Base-by-base conservation (phyloP, 2,888 invertebrate genomes). In the Caenorhabditis uteleia region DNA sequence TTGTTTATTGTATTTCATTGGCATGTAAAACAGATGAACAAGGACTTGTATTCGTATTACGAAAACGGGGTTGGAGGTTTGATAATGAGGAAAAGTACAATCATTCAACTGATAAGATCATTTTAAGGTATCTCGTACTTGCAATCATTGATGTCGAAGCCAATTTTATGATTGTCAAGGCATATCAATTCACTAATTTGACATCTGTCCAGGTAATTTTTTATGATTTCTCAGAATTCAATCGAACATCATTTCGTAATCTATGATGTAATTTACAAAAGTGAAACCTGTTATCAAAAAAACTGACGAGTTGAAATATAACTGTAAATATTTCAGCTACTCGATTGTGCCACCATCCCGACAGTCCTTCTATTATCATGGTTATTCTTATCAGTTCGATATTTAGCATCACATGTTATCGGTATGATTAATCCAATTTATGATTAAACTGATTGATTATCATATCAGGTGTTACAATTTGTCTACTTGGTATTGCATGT, bases 141-240 rank as follows among this genome's bases (percentile, higher is more conserved):
- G 90, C 91, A 27, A 84, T 89, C 46, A 87, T 91, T 62, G 92
- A 92, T 82, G 91, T 92, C n/a, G 91, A 91, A 85, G 91, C 91
- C 6, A 90, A 90, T 82, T 92, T 90, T 84, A 85, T 92, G 64
- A 87, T 92, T 62, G 90, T 91, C 16, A 88, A 89, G 83, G 91
- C 92, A 0, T 92, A 91, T 85, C 88, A 88, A 77, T 89, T 88
- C 82, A 90, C 90, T 10, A 89, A 89, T 64, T 85, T 90, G 54
- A 89, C 89, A 40, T 89, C 89, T 80, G 88, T 89, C 71, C 89
- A 90, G 88, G 89, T 89, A 79, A 23, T 18, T 33, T 45, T 2
- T 38, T 14, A n/a, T 3, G 8, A 7, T 36, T 36, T 10, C 12
- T 29, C 12, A 8, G 7, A 29, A 29, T 8, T 36, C 26, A n/a